These are phyloP conservation scores for Anas platyrhynchos DNA, from an alignment of 2,113 vertebrate genomes.

Conservation along the genomic window DNA sequence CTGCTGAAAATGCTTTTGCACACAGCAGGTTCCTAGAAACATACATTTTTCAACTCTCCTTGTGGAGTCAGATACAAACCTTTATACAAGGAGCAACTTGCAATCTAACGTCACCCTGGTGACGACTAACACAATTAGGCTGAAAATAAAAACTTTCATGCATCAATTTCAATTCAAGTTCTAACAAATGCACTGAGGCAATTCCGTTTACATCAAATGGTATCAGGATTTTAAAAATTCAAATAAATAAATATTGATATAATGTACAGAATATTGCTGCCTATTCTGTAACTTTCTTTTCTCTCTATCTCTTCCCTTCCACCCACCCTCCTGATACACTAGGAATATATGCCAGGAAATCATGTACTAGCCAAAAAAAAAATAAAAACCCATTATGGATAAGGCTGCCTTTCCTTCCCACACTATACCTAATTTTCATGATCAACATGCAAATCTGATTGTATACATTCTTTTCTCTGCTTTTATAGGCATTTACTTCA, in stretches of 20 bases:
- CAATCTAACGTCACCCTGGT: neutral
- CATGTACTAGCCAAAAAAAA: neutral
- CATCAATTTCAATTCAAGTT: neutral
- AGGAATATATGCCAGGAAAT: neutral
- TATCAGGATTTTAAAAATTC: neutral
- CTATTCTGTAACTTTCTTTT: neutral
- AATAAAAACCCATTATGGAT: neutral
- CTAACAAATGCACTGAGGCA: neutral
- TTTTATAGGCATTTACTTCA: neutral
- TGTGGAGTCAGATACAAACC: neutral
- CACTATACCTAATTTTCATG: neutral
- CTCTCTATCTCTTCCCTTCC: neutral
- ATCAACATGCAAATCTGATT: neutral
- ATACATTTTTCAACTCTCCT: neutral
- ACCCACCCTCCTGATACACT: neutral
- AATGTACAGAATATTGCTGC: neutral
- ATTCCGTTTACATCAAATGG: accelerated
- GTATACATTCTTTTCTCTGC: neutral
- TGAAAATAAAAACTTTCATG: neutral
- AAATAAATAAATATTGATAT: neutral
- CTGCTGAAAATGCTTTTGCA: neutral
- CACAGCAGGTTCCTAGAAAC: neutral
- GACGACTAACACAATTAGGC: neutral
- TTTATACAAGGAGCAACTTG: neutral
- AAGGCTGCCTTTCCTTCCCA: neutral